Percentiles rank a stretch among this genome's conserved stretches.
Conservation (phyloP, 1,140 invertebrate genomes). For the Dufourea novaeangliae region DNA sequence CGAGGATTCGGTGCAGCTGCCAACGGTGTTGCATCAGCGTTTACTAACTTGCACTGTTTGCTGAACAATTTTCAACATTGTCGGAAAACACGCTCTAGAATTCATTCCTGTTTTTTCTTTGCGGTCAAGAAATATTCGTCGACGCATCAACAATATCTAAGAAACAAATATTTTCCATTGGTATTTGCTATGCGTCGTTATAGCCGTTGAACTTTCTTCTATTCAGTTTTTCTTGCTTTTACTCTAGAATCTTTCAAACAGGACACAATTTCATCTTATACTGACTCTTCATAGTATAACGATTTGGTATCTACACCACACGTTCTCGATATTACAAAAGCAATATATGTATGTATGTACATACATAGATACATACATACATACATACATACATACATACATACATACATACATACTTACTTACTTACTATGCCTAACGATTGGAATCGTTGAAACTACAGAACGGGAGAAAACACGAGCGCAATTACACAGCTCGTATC, state of each 20-base stretch:
- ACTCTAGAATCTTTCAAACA: too few relatives aligned
- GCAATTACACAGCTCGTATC: conserved; percentile 9
- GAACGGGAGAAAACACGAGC: neutral
- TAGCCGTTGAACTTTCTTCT: too few relatives aligned
- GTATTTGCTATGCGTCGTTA: too few relatives aligned
- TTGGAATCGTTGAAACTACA: neutral
- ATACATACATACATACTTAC: too few relatives aligned
- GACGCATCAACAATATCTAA: too few relatives aligned
- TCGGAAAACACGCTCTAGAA: neutral
- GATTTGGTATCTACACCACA: neutral
- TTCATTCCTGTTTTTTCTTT: neutral
- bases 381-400: neutral
- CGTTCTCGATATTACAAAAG: conserved; percentile 3
- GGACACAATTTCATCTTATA: neutral
- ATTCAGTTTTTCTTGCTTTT: too few relatives aligned
- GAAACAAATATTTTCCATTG: too few relatives aligned
- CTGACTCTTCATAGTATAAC: neutral
- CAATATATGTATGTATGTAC: too few relatives aligned
- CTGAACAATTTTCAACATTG: neutral
- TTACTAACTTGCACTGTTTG: neutral
- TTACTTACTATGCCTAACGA: neutral
- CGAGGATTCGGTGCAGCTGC: conserved; percentile 16
- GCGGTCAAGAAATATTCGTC: too few relatives aligned
- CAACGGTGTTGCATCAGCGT: neutral
- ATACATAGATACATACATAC: neutral